Base-by-base conservation (phyloP, 2,888 invertebrate genomes). In the Oligia strigilis region DNA sequence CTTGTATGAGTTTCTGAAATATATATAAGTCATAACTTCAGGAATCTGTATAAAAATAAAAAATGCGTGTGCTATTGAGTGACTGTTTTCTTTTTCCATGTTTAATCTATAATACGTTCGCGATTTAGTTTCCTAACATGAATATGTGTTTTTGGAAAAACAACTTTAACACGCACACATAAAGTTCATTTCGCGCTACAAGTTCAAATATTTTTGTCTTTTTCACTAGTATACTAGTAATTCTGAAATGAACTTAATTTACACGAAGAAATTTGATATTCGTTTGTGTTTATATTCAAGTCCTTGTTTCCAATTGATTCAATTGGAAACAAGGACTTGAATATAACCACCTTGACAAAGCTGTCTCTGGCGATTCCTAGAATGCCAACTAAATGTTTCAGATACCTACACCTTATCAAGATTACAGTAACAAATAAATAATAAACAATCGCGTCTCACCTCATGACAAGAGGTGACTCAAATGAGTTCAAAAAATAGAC, bases 1-100 rank as follows among this genome's bases (percentile, higher is more conserved):
- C 94, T 90, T 95, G 93, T 75, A 95, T 95, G 2, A 97, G 92
- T 93, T 96, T 94, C 97, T 97, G 94, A 78, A 94, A 94, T 69
- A 72, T 58, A 83, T 8, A 36, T 17, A 62, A 40, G 40, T 19
- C 36, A 49, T 19, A 49, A 58, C 11, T 66, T 66, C 11, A 65
- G 43, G 19, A 6, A 29, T 67, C 43, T 40, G 23, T 43, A 23
- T 67, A 67, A 67, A 43, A 67, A 43, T 58, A 4, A 62, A 17
- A 64, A 23, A 4, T 36, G 14, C 23, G 6, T 14, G 14, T 36
- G 14, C 11, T 46, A 23, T 46, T 65, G 5, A 14, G 23, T 17
- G 46, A 23, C 3, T 64, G 36, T 36, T 70, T 36, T 49, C 4
- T 9, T 49, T 29, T 29, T 13, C 5, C 29, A 49, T 19, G 11